Base-by-base conservation (phyloP, 2,888 invertebrate genomes). In the Melieria picta region DNA sequence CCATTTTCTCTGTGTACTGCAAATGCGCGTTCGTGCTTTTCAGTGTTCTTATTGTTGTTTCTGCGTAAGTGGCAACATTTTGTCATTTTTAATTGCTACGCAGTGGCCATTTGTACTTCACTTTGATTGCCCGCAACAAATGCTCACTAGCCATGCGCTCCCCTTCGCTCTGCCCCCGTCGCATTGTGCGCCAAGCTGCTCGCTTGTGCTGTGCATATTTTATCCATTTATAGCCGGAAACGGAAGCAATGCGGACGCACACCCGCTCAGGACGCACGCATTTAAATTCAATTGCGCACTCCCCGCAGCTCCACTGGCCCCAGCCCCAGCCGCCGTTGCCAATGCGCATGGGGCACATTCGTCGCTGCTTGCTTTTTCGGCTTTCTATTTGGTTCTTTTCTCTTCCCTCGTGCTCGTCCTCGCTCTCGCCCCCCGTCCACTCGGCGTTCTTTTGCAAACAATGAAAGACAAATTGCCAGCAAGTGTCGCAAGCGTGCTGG, bases 71-170 rank as follows among this genome's bases (percentile, higher is more conserved):
- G 77, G 74, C 73, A 73, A 74, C 76, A 78, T 75, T 77, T 78
- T 78, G 75, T 74, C 73, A 75, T 76, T 77, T 76, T 72, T 71
- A 76, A 76, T 77, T 72, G 76, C 74, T 74, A 66, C 75, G 68
- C n/a, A 61, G 61, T 58, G 60, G 16, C 60, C 67, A 67, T 67
- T 67, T 67, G 67, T 67, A 13, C 61, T 67, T 67, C 60, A 67
- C 50, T 50, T 43, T 52, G n/a, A 45, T 60, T 60, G 58, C 50
- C 60, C 43, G 60, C 50, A 60, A 47, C 60, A 43, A 58, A 30
- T 65, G 56, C 9, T 6, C 30, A 42, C 13, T 56, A 5, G 47
- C 5, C 30, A 30, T 30, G 30, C 30, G 30, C 3, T 30, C 30
- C 30, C 30, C 30, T 3, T 30, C 2, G 30, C 30, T 30, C 30